These are phyloP conservation scores for Trachops cirrhosus DNA, from an alignment of 2,797 vertebrate species.

Conservation along the genomic window DNA sequence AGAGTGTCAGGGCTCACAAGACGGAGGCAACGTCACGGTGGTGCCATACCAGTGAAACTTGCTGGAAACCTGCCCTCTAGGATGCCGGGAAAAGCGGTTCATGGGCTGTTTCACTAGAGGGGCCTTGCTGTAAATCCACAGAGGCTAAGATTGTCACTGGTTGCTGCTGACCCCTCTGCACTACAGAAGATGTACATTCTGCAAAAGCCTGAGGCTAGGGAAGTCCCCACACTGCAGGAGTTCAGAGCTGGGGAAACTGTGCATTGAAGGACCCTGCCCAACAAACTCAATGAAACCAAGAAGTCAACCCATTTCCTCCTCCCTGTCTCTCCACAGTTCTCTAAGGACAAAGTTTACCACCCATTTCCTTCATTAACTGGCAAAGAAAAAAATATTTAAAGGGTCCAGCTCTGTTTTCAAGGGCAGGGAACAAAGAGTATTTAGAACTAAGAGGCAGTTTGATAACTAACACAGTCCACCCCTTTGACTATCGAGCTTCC, in stretches of 20 bases:
- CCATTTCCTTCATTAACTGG: neutral
- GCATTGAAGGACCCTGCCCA: neutral
- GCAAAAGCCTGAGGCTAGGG: neutral
- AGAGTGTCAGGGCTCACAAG: neutral
- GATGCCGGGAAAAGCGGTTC: neutral
- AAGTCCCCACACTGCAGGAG: neutral
- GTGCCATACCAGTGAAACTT: neutral
- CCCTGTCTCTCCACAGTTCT: neutral
- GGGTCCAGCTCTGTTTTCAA: neutral
- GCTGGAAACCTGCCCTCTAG: neutral
- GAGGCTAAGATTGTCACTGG: neutral
- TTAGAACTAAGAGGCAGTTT: neutral
- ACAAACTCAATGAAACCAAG: neutral
- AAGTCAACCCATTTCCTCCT: neutral
- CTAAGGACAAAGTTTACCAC: neutral
- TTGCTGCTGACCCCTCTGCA: neutral
- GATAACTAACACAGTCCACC: neutral
- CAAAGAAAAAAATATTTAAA: neutral
- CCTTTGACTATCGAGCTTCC: neutral
- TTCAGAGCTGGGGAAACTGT: neutral
- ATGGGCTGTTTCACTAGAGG: neutral
- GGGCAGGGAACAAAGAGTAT: neutral
- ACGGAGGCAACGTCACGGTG: neutral
- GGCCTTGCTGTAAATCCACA: neutral
- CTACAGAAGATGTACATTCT: neutral